Conservation (phyloP, 1,140 invertebrate genomes). For the Rhopalosiphum padi region DNA sequence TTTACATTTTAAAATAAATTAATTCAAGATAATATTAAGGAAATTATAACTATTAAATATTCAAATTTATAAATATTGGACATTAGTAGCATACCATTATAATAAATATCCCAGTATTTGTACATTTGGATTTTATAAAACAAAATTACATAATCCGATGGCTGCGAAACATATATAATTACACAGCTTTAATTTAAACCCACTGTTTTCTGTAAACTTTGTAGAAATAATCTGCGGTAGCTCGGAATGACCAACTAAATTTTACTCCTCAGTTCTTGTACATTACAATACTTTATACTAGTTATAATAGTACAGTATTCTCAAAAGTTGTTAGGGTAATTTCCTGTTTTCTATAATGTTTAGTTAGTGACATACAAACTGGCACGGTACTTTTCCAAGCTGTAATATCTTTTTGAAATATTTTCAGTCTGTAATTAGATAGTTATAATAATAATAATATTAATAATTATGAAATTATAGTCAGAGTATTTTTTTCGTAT, state of each 20-base stretch:
- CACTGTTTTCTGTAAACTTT: conserved; percentile 28
- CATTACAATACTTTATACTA: background rate
- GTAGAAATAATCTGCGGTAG: background rate
- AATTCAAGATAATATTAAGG: background rate
- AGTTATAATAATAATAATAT: background rate
- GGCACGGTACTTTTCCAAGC: background rate
- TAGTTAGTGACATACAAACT: background rate
- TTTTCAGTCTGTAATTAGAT: background rate
- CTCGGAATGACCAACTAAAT: background rate
- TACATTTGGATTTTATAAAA: background rate
- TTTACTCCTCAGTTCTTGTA: background rate
- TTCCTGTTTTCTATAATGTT: background rate
- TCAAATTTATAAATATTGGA: background rate
- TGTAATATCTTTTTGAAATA: background rate
- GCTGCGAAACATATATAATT: background rate
- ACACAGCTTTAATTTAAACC: background rate
- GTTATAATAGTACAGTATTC: background rate
- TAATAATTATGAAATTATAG: background rate
- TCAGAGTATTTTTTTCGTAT: background rate
- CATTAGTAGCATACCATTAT: background rate
- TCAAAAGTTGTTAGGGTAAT: conserved; percentile 34
- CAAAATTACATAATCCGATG: background rate
- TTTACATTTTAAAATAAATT: background rate
- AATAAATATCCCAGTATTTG: background rate
- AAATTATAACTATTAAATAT: background rate